These are phyloP conservation scores for Caranx melampygus DNA, from an alignment of 2,113 vertebrate genomes.

Conservation along the genomic window DNA sequence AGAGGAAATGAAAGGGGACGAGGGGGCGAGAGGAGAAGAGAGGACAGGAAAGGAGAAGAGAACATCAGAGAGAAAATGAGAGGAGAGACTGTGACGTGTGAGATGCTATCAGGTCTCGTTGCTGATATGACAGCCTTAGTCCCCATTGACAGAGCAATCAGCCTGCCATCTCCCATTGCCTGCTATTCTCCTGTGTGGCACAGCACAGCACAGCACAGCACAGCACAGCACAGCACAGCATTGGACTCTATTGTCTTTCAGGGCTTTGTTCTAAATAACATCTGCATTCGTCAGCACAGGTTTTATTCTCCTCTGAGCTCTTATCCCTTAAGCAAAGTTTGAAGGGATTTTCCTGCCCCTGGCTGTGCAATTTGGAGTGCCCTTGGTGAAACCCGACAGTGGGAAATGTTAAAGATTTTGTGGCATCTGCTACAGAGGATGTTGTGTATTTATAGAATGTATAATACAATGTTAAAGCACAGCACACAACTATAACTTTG, in stretches of 20 bases:
- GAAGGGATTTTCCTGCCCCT: conserved; percentile 77
- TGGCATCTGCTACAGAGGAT: conserved; percentile 30
- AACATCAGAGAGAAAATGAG: conserved; percentile 69
- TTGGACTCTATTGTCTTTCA: conserved; percentile 69
- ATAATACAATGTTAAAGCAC: conserved; percentile 5
- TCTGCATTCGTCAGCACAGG: conserved; percentile 79
- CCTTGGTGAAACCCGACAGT: conserved; percentile 70
- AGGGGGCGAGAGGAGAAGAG: conserved; percentile 29
- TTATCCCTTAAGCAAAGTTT: conserved; percentile 72
- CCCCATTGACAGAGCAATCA: conserved; percentile 75
- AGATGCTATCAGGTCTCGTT: conserved; percentile 76
- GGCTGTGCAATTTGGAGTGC: conserved; percentile 60
- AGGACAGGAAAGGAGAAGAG: conserved; percentile 64
- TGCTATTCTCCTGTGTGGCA: conserved; percentile 57
- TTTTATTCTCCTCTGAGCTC: conserved; percentile 68
- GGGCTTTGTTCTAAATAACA: conserved; percentile 79
- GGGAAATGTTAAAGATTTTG: conserved; percentile 45
- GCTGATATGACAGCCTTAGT: conserved; percentile 77
- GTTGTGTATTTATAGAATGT: conserved; percentile 6
- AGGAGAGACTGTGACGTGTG: conserved; percentile 75
- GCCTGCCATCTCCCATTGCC: conserved; percentile 73
- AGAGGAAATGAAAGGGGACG: conserved; percentile 60
- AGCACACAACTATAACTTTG: neutral
- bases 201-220: conserved; percentile 62
- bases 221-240: conserved; percentile 59